Evolutionary conservation across 2,888 invertebrate species (phyloP).

Genomic region (Netelia melanura): DNA sequence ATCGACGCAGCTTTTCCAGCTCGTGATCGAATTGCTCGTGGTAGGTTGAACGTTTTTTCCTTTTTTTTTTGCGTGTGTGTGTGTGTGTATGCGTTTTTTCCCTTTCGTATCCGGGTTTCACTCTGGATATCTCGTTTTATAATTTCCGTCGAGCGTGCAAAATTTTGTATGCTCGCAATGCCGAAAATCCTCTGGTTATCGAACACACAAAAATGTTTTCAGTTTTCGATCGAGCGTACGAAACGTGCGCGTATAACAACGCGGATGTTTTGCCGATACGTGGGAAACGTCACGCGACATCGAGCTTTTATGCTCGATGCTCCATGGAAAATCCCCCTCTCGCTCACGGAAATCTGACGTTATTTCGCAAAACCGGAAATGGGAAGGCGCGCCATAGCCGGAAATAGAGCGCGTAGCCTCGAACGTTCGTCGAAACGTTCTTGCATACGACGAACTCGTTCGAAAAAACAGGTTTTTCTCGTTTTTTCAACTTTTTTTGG

Average conservation of each 20-base stretch:
- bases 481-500: not conserved
- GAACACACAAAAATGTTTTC: not conserved
- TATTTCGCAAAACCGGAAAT: constrained; percentile 74
- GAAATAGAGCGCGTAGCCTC: constrained; percentile 74
- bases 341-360: constrained; percentile 69
- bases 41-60: not conserved
- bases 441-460: constrained; percentile 9
- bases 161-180: constrained; percentile 24
- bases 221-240: not conserved
- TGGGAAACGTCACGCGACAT: constrained; percentile 59
- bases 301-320: constrained; percentile 52
- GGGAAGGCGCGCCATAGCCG: constrained; percentile 70
- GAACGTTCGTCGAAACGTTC: constrained; percentile 24
- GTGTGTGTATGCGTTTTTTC: not conserved
- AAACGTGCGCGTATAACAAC: no score
- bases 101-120: not conserved
- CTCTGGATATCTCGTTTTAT: constrained; percentile 8
- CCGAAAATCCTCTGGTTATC: constrained; percentile 47
- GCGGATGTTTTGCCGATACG: not conserved
- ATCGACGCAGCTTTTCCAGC: constrained; percentile 49
- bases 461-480: not conserved
- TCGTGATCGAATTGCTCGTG: constrained; percentile 19
- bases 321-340: not conserved
- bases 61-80: not conserved
- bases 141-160: constrained; percentile 48